phyloP scores from a whole-genome alignment of 2,113 vertebrate genomes.

The Aviceda subcristata region DNA sequence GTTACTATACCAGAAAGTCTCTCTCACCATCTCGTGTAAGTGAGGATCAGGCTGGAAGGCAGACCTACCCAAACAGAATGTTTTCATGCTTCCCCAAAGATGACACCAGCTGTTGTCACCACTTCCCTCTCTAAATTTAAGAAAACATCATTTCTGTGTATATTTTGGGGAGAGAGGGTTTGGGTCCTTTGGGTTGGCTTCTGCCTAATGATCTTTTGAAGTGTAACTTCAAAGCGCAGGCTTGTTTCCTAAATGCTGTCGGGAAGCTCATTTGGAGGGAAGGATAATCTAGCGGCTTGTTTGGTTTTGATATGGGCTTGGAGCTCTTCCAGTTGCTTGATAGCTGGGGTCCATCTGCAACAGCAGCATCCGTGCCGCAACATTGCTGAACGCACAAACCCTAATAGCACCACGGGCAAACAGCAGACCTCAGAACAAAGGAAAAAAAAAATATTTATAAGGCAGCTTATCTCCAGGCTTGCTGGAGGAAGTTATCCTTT shows the following conservation, averaged over 20 bases:
- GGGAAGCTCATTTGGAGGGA: neutral
- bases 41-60: neutral
- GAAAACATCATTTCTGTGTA: neutral
- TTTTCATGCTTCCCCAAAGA: neutral
- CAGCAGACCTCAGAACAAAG: neutral
- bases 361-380: fast-evolving
- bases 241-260: neutral
- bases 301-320: neutral
- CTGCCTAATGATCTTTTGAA: conserved; percentile 1
- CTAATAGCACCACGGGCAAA: fast-evolving
- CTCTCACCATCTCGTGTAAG: neutral
- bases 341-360: neutral
- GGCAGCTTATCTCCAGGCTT: neutral
- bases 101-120: neutral
- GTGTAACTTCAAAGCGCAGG: conserved; percentile 8
- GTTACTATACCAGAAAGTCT: neutral
- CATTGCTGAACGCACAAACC: fast-evolving
- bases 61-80: neutral
- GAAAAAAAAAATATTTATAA: neutral
- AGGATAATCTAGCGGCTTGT: neutral
- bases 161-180: neutral
- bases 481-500: neutral
- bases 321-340: neutral
- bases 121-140: neutral
- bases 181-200: neutral